Evolutionary conservation across 2,113 vertebrate species (phyloP).

Genomic region (Rhinopomastus cyanomelas): DNA sequence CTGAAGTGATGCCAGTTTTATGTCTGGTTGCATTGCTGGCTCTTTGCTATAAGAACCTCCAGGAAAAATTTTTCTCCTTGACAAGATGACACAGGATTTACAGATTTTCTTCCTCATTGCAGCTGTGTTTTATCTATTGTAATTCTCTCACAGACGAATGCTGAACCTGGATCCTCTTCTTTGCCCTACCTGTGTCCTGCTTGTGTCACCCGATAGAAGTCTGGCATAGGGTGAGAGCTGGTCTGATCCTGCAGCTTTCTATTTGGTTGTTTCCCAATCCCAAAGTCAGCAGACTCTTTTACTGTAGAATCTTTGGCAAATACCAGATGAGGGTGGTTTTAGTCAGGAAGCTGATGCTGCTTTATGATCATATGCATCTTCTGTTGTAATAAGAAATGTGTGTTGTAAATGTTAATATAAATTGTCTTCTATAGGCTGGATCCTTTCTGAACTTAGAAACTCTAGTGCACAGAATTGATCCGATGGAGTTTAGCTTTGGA

Average conservation of each 20-base stretch:
- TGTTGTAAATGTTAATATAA: background rate
- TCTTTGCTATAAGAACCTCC: background rate
- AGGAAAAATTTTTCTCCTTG: conserved; percentile 34
- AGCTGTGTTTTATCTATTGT: background rate
- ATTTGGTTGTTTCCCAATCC: background rate
- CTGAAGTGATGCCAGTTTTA: conserved; percentile 10
- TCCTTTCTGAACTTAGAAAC: background rate
- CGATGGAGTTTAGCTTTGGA: background rate
- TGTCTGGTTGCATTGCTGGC: conserved; percentile 12
- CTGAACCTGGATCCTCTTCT: background rate
- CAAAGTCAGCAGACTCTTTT: background rate
- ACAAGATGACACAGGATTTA: conserved; percentile 7
- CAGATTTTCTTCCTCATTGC: background rate
- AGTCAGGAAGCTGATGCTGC: background rate
- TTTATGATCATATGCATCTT: background rate
- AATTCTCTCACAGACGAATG: background rate
- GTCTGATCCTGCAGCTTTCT: background rate
- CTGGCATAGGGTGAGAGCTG: background rate
- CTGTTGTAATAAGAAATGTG: background rate
- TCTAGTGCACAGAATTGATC: background rate
- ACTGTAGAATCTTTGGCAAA: background rate
- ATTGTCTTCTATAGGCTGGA: background rate
- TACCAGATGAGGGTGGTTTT: background rate
- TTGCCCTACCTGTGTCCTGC: background rate
- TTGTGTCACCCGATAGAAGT: background rate